Conservation (phyloP, 2,888 invertebrate genomes). For the Ochlodes sylvanus region DNA sequence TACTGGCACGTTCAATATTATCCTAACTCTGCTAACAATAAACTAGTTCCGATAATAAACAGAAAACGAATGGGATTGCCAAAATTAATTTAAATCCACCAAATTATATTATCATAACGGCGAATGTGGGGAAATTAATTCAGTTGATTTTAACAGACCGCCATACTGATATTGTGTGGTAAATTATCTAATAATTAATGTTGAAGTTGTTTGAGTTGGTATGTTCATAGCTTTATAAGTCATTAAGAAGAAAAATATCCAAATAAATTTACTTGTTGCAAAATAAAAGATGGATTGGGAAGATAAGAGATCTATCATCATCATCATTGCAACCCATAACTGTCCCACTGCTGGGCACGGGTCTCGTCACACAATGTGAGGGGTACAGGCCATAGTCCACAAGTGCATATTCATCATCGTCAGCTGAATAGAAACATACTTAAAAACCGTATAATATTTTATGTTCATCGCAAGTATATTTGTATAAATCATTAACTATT, state of each 20-base stretch:
- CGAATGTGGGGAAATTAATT: slow-evolving; percentile 10
- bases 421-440: no score
- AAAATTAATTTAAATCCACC: slow-evolving; percentile 12
- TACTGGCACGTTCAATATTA: no score
- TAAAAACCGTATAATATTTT: no score
- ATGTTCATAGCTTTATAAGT: background rate
- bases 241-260: no score
- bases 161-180: background rate
- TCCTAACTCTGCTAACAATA: background rate
- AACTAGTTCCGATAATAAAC: slow-evolving; percentile 9
- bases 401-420: no score
- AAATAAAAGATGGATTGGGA: no score
- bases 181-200: background rate
- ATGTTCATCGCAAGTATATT: background rate
- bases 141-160: slow-evolving; percentile 7
- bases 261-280: no score
- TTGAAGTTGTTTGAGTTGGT: background rate
- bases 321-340: no score
- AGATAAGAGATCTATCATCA: no score
- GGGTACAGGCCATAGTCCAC: no score
- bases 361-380: no score
- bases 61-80: background rate
- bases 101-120: slow-evolving; percentile 7
- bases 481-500: background rate
- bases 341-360: no score